Percentiles rank a stretch among this genome's conserved stretches.
Conservation (phyloP, 2,797 vertebrate species). For the Coracias cyanogaster region DNA sequence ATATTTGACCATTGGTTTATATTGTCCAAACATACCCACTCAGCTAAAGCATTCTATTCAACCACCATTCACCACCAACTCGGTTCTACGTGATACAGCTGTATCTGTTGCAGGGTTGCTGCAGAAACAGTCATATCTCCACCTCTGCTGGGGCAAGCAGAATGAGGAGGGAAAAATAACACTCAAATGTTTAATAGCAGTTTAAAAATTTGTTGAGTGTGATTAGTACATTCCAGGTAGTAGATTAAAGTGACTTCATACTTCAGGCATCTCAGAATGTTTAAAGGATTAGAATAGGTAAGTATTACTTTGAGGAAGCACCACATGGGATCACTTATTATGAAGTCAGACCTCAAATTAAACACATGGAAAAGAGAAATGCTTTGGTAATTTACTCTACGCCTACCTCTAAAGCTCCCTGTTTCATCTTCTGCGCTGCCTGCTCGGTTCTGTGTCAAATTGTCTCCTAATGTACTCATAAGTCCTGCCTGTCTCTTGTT, state of each 20-base stretch:
- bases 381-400: conserved; percentile 63
- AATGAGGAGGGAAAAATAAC: neutral
- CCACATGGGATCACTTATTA: conserved; percentile 65
- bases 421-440: conserved; percentile 46
- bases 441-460: neutral
- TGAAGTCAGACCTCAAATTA: conserved; percentile 59
- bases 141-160: accelerated
- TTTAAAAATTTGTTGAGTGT: conserved; percentile 11
- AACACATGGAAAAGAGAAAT: conserved; percentile 62
- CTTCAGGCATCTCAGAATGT: neutral
- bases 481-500: conserved; percentile 61
- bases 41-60: neutral
- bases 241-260: conserved; percentile 14
- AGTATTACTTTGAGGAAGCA: conserved; percentile 19
- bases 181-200: neutral
- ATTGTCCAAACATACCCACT: neutral
- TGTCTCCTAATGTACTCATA: neutral
- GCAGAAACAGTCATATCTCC: neutral
- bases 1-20: neutral
- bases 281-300: conserved; percentile 45
- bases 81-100: accelerated
- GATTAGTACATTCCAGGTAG: conserved; percentile 32
- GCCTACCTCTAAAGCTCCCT: conserved; percentile 50
- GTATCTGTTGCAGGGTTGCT: neutral
- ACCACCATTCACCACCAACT: neutral